Conservation (phyloP, 2,888 invertebrate species). For the Campoplex capitator region DNA sequence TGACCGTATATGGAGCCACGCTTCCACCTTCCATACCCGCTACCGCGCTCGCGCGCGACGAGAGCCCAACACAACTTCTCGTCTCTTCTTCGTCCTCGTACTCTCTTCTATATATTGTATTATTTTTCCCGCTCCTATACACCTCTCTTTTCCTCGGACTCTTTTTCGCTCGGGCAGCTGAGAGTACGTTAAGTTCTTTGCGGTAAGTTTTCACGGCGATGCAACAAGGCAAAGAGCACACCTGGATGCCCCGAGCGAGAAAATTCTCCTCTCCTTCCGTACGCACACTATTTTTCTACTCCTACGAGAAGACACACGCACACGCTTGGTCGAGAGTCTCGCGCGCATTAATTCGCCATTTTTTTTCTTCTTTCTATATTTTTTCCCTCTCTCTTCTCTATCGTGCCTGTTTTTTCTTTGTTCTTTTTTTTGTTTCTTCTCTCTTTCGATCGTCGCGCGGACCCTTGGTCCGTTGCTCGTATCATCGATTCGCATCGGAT, state of each 20-base stretch:
- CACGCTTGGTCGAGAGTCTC: background rate
- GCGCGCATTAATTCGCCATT: conserved; percentile 38
- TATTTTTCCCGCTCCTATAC: conserved; percentile 4
- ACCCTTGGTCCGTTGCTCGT: background rate
- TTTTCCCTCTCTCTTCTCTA: background rate
- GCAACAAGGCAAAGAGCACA: conserved; percentile 49
- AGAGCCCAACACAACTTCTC: conserved; percentile 35
- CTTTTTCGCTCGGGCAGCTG: conserved; percentile 14
- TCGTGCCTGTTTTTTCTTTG: background rate
- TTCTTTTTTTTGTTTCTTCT: conserved; percentile 1
- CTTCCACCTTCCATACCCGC: conserved; percentile 82
- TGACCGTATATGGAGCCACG: conserved; percentile 83
- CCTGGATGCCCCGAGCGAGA: conserved; percentile 61
- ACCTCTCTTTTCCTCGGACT: background rate
- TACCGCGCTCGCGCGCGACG: background rate
- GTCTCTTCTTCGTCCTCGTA: conserved; percentile 41
- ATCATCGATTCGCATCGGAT: conserved; percentile 25
- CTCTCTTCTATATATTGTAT: background rate
- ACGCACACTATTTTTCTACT: conserved; percentile 36
- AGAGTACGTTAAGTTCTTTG: conserved; percentile 12
- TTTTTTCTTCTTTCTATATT: conserved; percentile 3
- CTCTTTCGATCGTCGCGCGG: background rate
- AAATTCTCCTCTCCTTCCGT: conserved; percentile 49
- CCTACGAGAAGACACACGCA: background rate
- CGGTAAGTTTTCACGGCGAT: conserved; percentile 46